phyloP scores from a whole-genome alignment of 2,888 invertebrate species.

The Andrena marginata region DNA sequence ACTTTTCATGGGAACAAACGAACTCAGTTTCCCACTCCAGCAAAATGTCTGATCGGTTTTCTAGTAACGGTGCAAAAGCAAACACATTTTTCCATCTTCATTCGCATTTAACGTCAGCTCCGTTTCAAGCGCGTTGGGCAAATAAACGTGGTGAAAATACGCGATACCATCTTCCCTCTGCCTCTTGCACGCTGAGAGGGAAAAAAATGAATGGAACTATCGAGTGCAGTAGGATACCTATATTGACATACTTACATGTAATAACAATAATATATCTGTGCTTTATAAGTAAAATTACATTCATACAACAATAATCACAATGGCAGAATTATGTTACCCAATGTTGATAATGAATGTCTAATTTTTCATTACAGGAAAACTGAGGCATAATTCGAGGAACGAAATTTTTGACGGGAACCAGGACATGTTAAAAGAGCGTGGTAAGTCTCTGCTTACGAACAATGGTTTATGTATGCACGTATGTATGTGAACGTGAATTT shows the following conservation, averaged over 20 bases:
- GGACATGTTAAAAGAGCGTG: constrained; percentile 82
- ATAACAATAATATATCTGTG: not conserved
- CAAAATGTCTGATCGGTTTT: constrained; percentile 52
- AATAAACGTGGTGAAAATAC: constrained; percentile 14
- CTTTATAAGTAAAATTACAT: not conserved
- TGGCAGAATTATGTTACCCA: not conserved
- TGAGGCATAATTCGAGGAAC: constrained; percentile 80
- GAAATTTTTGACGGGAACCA: constrained; percentile 82
- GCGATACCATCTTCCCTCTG: not conserved
- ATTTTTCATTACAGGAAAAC: constrained; percentile 79
- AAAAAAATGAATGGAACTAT: not conserved
- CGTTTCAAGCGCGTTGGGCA: constrained; percentile 1
- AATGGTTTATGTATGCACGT: too few species aligned
- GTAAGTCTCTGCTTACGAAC: constrained; percentile 66
- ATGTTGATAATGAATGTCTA: not conserved
- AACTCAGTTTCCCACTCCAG: constrained; percentile 34
- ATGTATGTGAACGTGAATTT: too few species aligned
- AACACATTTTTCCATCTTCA: constrained; percentile 33
- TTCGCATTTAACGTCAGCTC: constrained; percentile 41
- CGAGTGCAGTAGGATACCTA: not conserved
- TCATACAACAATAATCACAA: not conserved
- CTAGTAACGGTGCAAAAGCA: constrained; percentile 22
- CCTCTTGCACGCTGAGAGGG: not conserved
- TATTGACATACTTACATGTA: not conserved
- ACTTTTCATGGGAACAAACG: constrained; percentile 62